These are phyloP conservation scores for Laticauda laticaudata DNA, from an alignment of 2,113 vertebrate genomes.

Conservation along the genomic window DNA sequence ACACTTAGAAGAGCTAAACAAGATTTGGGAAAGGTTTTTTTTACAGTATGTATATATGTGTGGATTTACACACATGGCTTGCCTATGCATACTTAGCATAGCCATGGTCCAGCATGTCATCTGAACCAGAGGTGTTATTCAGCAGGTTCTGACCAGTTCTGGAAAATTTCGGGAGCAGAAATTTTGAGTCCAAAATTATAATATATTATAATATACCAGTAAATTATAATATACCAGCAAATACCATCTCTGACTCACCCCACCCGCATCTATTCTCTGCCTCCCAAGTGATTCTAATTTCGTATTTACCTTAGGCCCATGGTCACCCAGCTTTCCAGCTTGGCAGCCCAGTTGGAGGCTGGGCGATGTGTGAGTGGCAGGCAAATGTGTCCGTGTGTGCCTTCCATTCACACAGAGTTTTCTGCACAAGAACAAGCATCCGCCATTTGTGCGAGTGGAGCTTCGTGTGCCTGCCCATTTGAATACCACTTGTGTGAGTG, in stretches of 20 bases:
- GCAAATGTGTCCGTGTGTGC: fast-evolving
- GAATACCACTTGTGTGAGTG: neutral
- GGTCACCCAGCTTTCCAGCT: neutral
- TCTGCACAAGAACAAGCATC: neutral
- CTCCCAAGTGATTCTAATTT: neutral
- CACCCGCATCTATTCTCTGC: too few relatives aligned
- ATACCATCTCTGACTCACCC: too few relatives aligned
- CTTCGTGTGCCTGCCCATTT: neutral
- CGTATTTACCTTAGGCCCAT: neutral
- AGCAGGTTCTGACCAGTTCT: too few relatives aligned
- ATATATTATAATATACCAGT: too few relatives aligned
- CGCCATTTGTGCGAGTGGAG: neutral
- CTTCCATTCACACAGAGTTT: neutral
- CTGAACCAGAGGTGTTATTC: neutral
- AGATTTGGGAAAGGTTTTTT: neutral
- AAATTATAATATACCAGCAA: too few relatives aligned
- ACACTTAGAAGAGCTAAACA: neutral
- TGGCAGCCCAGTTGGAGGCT: neutral
- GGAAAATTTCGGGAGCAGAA: too few relatives aligned
- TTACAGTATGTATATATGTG: neutral
- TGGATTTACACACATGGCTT: neutral
- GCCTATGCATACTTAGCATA: neutral
- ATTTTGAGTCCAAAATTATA: too few relatives aligned
- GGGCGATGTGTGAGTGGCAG: neutral
- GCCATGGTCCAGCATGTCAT: neutral